A percentile compares a stretch with the other conserved stretches of the same genome.
Evolutionary conservation across 2,797 vertebrate species (phyloP).

Genomic region (Eutrigla gurnardus): DNA sequence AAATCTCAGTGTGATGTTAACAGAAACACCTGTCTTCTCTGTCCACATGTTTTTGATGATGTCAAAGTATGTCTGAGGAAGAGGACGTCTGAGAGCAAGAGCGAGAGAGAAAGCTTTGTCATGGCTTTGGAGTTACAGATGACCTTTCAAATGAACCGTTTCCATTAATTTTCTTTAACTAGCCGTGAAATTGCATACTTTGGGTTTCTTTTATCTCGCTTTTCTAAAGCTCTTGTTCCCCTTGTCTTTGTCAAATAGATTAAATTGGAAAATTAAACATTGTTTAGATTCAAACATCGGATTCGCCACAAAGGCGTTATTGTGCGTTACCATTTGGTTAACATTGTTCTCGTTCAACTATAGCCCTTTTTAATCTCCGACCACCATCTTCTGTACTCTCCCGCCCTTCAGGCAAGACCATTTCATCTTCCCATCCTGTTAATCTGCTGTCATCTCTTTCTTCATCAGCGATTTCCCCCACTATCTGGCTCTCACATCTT

Average conservation of each 20-base stretch:
- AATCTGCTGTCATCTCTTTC: slow-evolving; percentile 32
- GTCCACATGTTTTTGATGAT: slow-evolving; percentile 27
- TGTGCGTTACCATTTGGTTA: slow-evolving; percentile 56
- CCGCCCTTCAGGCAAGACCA: slow-evolving; percentile 39
- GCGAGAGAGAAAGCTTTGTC: slow-evolving; percentile 16
- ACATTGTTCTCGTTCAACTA: slow-evolving; percentile 39
- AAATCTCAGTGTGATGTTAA: slow-evolving; percentile 32
- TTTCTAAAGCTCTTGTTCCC: slow-evolving; percentile 30
- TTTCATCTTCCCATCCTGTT: slow-evolving; percentile 29
- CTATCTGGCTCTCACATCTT: slow-evolving; percentile 20
- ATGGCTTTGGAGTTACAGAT: slow-evolving; percentile 31
- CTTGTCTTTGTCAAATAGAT: slow-evolving; percentile 53
- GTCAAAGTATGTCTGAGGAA: slow-evolving; percentile 10
- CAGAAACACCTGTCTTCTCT: slow-evolving; percentile 50
- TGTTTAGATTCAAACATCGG: slow-evolving; percentile 58
- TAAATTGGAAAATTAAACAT: slow-evolving; percentile 69
- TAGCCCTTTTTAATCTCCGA: slow-evolving; percentile 35
- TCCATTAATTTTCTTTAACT: slow-evolving; percentile 48
- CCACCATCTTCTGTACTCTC: slow-evolving; percentile 40
- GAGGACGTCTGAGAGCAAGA: not conserved
- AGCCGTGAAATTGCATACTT: slow-evolving; percentile 45
- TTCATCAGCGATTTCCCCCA: slow-evolving; percentile 38
- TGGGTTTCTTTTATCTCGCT: slow-evolving; percentile 47
- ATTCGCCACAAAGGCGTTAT: slow-evolving; percentile 51
- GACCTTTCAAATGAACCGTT: slow-evolving; percentile 48